Evolutionary conservation across 2,797 vertebrate species (phyloP), one percentile per base, ranked within the genome.

Genomic region (Pelodytes ibericus): DNA sequence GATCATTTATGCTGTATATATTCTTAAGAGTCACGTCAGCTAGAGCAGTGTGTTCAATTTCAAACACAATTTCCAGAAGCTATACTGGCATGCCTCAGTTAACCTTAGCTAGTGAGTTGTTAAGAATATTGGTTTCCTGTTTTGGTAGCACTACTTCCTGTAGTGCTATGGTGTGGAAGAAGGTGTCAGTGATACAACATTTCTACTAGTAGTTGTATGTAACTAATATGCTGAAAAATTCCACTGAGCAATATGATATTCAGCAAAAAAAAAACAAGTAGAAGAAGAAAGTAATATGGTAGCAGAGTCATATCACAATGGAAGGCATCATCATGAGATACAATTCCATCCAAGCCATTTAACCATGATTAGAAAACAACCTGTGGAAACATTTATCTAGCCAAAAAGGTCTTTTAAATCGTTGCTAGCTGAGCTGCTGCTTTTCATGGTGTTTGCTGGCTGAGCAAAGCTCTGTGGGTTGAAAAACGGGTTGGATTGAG

Each of bases 391-490:
- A 63, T 83, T 30, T 59, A 41, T 82, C 93, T 93, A 99, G 76
- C 98, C 97, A 65, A 99, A 99, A 70, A 99, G 93, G 87, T 99
- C 98, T 89, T 98, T 99, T 81, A 99, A 92, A 82, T 99, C 98
- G 59, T 93, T 98, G 90, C 93, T 98, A 88, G 92, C 94, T 3
- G 96, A 97, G 15, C 90, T 89, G 80, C 94, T 96, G 60, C 85
- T 95, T 88, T 94, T 91, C 80, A 96, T 84, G 26, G 90, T 90
- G 79, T 93, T 90, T 77, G 94, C 86, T 7, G 92, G 87, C 84
- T 96, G 97, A 81, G 94, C 86, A 75, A 97, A 98, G 94, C 95
- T 98, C 90, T 96, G 96, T 4, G 98, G 97, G 85, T 86, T 95
- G 87, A 98, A 98, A 88, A 99, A 99, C 58, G 98, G 98, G 82